A percentile compares a stretch with the other conserved stretches of the same genome.
Conservation (phyloP, 2,888 invertebrate genomes). For the Pteria penguin region DNA sequence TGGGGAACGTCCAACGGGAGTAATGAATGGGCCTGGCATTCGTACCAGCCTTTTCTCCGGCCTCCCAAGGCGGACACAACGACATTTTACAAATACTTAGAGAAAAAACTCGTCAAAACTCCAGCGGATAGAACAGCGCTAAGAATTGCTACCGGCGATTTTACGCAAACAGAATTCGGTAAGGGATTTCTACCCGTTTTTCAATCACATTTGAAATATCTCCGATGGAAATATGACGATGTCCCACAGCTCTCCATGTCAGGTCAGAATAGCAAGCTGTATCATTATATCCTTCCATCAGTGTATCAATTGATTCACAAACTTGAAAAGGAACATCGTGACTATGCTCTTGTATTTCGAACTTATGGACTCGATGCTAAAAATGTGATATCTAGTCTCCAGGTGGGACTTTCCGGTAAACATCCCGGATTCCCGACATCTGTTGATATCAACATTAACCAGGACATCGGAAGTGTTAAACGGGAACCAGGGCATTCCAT, state of each 20-base stretch:
- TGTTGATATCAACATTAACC: slow-evolving; percentile 62
- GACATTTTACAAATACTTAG: slow-evolving; percentile 78
- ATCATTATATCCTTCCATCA: slow-evolving; percentile 78
- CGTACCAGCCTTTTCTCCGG: slow-evolving; percentile 68
- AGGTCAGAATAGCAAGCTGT: slow-evolving; percentile 69
- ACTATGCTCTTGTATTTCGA: slow-evolving; percentile 76
- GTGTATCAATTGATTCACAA: slow-evolving; percentile 73
- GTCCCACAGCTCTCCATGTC: slow-evolving; percentile 64
- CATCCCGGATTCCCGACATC: slow-evolving; percentile 71
- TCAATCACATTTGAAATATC: slow-evolving; percentile 66
- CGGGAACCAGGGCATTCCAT: slow-evolving; percentile 55
- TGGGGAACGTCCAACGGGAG: slow-evolving; percentile 73
- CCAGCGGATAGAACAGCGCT: slow-evolving; percentile 73
- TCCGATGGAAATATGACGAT: slow-evolving; percentile 67
- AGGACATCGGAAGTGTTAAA: slow-evolving; percentile 63
- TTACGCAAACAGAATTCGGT: slow-evolving; percentile 72
- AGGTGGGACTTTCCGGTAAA: slow-evolving; percentile 65
- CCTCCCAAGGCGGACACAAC: slow-evolving; percentile 64
- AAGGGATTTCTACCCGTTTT: slow-evolving; percentile 69
- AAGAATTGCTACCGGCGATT: slow-evolving; percentile 75
- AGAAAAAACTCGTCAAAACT: slow-evolving; percentile 70
- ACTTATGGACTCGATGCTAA: slow-evolving; percentile 78
- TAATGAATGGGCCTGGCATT: slow-evolving; percentile 74
- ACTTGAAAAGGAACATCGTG: slow-evolving; percentile 65
- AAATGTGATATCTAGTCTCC: slow-evolving; percentile 71